Percentiles rank a stretch among this genome's conserved stretches.
Conservation (phyloP, 2,113 vertebrate genomes). For the Onychostoma macrolepis region DNA sequence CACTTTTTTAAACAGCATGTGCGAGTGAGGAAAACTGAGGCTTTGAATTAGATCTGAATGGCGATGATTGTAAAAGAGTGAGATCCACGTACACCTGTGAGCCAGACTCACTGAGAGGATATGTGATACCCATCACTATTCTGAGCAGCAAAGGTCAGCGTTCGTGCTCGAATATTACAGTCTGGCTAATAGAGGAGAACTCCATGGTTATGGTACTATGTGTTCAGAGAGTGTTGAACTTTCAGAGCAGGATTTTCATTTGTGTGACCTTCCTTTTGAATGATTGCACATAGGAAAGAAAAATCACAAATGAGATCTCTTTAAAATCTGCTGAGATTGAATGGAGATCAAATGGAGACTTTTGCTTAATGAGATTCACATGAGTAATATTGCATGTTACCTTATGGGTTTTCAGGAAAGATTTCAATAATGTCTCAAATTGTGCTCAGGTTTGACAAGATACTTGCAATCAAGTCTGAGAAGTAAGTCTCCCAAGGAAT, state of each 20-base stretch:
- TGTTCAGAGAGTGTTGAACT: slow-evolving; percentile 29
- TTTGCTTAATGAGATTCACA: background rate
- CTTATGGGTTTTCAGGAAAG: background rate
- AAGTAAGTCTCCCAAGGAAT: background rate
- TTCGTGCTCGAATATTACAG: slow-evolving; percentile 31
- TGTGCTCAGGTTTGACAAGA: background rate
- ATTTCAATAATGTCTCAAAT: background rate
- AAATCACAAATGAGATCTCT: background rate
- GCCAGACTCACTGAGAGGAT: slow-evolving; percentile 22
- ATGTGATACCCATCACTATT: slow-evolving; percentile 19
- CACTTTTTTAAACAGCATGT: slow-evolving; percentile 34
- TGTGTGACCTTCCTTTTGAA: slow-evolving; percentile 6
- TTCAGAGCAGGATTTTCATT: slow-evolving; percentile 23
- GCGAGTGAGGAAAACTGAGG: slow-evolving; percentile 6
- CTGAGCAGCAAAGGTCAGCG: slow-evolving; percentile 1
- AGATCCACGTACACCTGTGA: slow-evolving; percentile 28
- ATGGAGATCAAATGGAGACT: background rate
- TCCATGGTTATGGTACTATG: slow-evolving; percentile 14
- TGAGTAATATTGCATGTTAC: background rate
- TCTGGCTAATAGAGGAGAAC: slow-evolving; percentile 25
- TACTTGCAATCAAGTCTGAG: background rate
- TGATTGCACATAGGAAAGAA: background rate
- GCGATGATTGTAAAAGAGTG: slow-evolving; percentile 44
- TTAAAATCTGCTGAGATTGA: background rate
- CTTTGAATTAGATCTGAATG: slow-evolving; percentile 48